phyloP scores from a whole-genome alignment of 2,888 invertebrate genomes.

The Oscheius sp. region DNA sequence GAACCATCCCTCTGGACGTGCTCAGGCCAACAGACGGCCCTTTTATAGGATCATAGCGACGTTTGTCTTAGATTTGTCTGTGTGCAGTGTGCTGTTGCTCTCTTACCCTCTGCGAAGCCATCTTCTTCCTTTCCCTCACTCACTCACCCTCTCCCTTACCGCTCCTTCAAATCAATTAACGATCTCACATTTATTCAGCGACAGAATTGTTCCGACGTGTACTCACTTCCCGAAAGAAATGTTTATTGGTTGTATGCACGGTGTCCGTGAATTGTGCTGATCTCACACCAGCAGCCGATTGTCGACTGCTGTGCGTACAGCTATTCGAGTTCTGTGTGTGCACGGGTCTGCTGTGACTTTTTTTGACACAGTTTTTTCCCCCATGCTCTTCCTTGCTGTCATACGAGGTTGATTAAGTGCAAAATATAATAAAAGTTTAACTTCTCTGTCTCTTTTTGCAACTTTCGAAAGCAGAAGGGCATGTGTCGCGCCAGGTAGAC shows the following conservation, averaged over 20 bases:
- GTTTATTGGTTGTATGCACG: constrained; percentile 33
- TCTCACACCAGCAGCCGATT: constrained; percentile 36
- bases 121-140: constrained; percentile 9
- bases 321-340: constrained; percentile 34
- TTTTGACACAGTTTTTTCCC: constrained; percentile 19
- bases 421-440: constrained; percentile 44
- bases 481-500: constrained; percentile 12
- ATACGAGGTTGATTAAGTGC: constrained; percentile 58
- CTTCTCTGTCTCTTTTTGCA: neutral
- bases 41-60: constrained; percentile 22
- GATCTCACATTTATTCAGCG: constrained; percentile 39
- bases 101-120: neutral
- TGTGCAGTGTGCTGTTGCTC: constrained; percentile 26
- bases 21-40: constrained; percentile 7
- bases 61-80: constrained; percentile 24
- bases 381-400: constrained; percentile 33
- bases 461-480: neutral
- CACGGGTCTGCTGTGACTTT: constrained; percentile 31
- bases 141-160: constrained; percentile 1
- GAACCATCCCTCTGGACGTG: neutral
- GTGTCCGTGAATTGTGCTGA: constrained; percentile 37
- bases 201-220: constrained; percentile 37
- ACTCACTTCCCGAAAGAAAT: constrained; percentile 31
- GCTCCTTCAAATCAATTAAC: constrained; percentile 19
- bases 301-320: constrained; percentile 36